phyloP scores from a whole-genome alignment of 1,140 invertebrate species.

The Dryas iulia region DNA sequence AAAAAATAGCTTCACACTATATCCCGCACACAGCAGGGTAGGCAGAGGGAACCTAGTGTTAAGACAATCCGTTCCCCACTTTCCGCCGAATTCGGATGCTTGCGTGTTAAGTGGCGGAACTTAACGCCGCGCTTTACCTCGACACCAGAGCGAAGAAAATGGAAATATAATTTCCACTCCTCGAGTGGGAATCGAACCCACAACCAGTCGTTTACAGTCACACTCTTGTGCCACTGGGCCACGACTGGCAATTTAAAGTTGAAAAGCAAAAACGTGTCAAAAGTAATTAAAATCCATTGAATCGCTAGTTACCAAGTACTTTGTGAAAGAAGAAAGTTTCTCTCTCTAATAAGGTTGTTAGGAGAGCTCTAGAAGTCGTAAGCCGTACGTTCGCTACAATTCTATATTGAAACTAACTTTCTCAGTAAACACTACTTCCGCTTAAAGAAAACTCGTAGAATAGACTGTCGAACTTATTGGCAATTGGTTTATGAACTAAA shows the following conservation, averaged over 20 bases:
- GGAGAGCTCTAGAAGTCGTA: conserved; percentile 14
- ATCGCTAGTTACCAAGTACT: conserved; percentile 8
- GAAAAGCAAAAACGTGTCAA: not conserved
- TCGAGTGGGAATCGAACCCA: no score
- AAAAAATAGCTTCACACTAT: no score
- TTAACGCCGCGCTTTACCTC: no score
- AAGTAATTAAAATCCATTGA: conserved; percentile 15
- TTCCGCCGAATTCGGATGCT: no score
- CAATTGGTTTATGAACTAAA: not conserved
- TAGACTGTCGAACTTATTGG: not conserved
- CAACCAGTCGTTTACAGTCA: no score
- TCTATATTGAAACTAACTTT: conserved; percentile 18
- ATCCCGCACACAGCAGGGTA: no score
- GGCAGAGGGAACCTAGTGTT: no score
- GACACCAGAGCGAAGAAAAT: no score
- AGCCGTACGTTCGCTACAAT: conserved; percentile 12
- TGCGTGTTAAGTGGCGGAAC: no score
- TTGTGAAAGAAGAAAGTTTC: conserved; percentile 13
- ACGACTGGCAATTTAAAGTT: conserved; percentile 2
- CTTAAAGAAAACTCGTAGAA: conserved; percentile 10
- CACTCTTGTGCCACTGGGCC: no score
- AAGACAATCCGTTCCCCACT: no score
- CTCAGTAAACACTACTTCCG: conserved; percentile 21
- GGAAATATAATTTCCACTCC: no score
- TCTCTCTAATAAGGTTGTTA: conserved; percentile 14